Evolutionary conservation across 2,888 invertebrate species (phyloP).

Genomic region (Dolomedes plantarius): DNA sequence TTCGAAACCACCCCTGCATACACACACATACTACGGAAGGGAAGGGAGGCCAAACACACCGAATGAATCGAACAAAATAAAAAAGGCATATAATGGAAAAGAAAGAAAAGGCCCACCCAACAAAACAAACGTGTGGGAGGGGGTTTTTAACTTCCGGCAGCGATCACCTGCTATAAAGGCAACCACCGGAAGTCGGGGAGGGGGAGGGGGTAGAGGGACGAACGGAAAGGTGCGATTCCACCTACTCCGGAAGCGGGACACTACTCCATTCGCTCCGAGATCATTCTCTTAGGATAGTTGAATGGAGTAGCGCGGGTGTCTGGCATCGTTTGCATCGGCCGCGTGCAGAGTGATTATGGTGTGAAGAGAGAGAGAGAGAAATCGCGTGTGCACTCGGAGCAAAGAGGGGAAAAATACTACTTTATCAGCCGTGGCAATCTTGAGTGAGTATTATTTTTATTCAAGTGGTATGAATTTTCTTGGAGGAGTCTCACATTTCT

Average conservation of each 20-base stretch:
- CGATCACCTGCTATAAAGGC: constrained; percentile 60
- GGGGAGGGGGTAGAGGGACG: constrained; percentile 12
- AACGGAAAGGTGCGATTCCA: constrained; percentile 59
- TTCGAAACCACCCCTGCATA: constrained; percentile 9
- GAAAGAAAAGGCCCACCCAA: constrained; percentile 36
- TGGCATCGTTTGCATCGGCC: background rate
- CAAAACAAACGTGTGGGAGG: constrained; percentile 44
- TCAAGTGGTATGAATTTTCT: too few relatives aligned
- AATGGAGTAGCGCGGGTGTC: background rate
- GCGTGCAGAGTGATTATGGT: background rate
- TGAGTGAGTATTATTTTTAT: too few relatives aligned
- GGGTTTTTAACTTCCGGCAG: constrained; percentile 34
- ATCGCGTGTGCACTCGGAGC: background rate
- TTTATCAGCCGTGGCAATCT: background rate
- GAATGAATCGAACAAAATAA: constrained; percentile 9
- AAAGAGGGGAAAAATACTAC: background rate
- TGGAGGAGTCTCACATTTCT: too few relatives aligned
- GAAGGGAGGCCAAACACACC: background rate
- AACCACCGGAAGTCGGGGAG: constrained; percentile 49
- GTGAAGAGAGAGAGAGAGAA: background rate
- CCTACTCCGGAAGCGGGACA: constrained; percentile 61
- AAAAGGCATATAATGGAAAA: constrained; percentile 20
- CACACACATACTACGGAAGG: constrained; percentile 4
- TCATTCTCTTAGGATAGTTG: too few relatives aligned
- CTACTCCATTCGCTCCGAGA: background rate